These are phyloP conservation scores for Pammene fasciana DNA, from an alignment of 2,888 invertebrate genomes.

Conservation along the genomic window DNA sequence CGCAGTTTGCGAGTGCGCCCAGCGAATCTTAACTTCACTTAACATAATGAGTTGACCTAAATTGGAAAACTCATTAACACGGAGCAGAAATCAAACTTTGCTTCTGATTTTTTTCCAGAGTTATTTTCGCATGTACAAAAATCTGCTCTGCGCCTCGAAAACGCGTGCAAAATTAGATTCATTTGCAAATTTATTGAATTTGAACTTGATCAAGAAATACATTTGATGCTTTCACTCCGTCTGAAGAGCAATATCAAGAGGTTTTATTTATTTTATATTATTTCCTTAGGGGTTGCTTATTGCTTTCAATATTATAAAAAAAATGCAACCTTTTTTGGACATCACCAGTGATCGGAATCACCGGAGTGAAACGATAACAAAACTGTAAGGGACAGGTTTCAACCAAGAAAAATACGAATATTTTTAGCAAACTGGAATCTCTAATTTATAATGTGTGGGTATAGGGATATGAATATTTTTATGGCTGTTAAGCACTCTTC, in stretches of 20 bases:
- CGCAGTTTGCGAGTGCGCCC: conserved; percentile 2
- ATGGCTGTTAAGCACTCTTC: no score
- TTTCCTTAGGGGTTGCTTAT: conserved; percentile 4
- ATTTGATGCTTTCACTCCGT: conserved; percentile 1
- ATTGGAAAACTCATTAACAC: conserved; percentile 35
- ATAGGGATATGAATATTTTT: no score
- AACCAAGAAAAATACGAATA: no score
- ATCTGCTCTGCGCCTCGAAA: background rate
- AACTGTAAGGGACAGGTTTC: no score
- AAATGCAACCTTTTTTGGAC: no score
- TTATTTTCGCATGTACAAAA: background rate
- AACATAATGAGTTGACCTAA: conserved; percentile 33
- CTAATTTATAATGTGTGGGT: no score
- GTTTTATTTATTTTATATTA: no score
- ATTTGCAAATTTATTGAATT: conserved; percentile 32
- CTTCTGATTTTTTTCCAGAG: background rate
- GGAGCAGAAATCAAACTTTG: conserved; percentile 23
- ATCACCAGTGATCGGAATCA: no score
- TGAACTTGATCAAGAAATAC: conserved; percentile 25
- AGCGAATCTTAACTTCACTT: conserved; percentile 29
- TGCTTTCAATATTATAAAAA: background rate
- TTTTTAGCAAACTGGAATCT: no score
- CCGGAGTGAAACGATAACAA: no score
- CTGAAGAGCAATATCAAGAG: conserved; percentile 4
- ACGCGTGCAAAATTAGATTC: conserved; percentile 29